Evolutionary conservation across 2,797 vertebrate species (phyloP).

Genomic region (Kryptolebias ocellatus): DNA sequence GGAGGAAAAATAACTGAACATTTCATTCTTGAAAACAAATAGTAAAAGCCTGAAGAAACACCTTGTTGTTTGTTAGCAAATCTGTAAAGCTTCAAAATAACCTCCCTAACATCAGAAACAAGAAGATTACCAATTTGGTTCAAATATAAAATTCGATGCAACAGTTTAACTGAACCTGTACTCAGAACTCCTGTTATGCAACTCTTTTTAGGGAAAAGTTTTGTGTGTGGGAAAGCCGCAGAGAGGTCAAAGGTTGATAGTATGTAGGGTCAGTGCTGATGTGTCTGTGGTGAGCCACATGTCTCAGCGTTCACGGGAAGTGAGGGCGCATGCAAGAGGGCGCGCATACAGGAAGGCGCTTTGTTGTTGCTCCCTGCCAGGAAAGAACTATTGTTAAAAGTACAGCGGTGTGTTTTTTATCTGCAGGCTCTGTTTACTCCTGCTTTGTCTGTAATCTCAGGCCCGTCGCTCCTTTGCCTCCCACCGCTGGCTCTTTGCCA

Average conservation of each 20-base stretch:
- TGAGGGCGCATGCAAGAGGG: conserved; percentile 78
- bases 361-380: conserved; percentile 79
- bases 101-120: not conserved
- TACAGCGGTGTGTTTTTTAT: conserved; percentile 68
- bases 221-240: conserved; percentile 26
- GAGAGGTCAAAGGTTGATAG: conserved; percentile 53
- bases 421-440: conserved; percentile 74
- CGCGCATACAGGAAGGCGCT: conserved; percentile 78
- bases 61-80: not conserved
- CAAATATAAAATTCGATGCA: not conserved
- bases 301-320: conserved; percentile 79
- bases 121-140: not conserved
- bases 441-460: conserved; percentile 76
- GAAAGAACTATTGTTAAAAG: conserved; percentile 83
- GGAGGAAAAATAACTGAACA: too few species aligned
- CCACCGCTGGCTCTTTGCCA: conserved; percentile 70
- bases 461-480: conserved; percentile 56
- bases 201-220: conserved; percentile 1
- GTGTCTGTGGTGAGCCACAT: conserved; percentile 67
- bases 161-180: not conserved
- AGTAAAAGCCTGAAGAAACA: not conserved
- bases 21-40: not conserved
- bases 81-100: not conserved
- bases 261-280: conserved; percentile 25
- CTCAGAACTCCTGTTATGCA: not conserved